Conservation (phyloP, 2,113 vertebrate genomes). For the Turdus rufiventris region DNA sequence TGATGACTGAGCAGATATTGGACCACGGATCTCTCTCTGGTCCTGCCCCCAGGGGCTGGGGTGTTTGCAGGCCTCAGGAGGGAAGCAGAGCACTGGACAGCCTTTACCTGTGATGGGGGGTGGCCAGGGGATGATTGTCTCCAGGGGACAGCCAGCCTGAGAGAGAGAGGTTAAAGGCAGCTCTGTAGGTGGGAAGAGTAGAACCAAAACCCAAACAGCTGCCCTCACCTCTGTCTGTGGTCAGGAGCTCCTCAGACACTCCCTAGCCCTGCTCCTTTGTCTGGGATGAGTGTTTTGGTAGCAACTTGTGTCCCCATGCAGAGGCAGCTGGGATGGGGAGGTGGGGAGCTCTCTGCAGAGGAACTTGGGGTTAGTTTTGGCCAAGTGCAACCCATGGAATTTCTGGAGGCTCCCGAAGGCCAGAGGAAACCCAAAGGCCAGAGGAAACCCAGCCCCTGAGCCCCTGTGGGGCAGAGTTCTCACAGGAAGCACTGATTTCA, state of each 20-base stretch:
- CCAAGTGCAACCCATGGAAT: rapidly evolving
- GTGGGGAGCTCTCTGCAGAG: background rate
- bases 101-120: rapidly evolving
- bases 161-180: background rate
- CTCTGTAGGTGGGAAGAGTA: background rate
- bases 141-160: rapidly evolving
- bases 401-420: background rate
- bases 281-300: background rate
- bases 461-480: background rate
- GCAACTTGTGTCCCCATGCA: rapidly evolving
- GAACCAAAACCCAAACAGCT: background rate
- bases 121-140: background rate
- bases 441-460: background rate
- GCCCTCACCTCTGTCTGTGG: background rate
- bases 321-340: background rate
- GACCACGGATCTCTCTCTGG: background rate
- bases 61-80: background rate
- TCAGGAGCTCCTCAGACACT: background rate
- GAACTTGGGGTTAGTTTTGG: background rate
- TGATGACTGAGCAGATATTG: constrained; percentile 54
- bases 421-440: background rate
- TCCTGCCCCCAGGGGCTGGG: background rate
- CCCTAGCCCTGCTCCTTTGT: rapidly evolving
- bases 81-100: background rate
- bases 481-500: background rate